A percentile compares a stretch with the other conserved stretches of the same genome.
phyloP scores from a whole-genome alignment of 2,113 vertebrate species.

The Nyctereutes procyonoides region DNA sequence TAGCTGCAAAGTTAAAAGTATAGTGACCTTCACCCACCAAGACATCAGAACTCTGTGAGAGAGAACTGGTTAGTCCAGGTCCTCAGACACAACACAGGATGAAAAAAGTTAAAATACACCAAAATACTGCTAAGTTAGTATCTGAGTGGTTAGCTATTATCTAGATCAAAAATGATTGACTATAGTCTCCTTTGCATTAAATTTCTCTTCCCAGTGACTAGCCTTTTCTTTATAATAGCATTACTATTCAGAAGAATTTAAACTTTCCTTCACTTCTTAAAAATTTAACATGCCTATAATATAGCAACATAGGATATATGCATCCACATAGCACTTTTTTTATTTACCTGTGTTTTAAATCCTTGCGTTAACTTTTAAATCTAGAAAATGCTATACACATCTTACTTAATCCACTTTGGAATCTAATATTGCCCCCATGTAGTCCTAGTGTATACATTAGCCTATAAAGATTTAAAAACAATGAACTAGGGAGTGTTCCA shows the following conservation, averaged over 20 bases:
- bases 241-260: constrained; percentile 7
- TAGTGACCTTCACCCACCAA: not conserved
- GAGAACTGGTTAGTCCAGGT: not conserved
- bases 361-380: not conserved
- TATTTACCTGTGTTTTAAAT: constrained; percentile 13
- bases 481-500: not conserved
- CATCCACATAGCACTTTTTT: not conserved
- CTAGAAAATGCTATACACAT: not conserved
- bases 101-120: not conserved
- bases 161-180: not conserved
- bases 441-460: not conserved
- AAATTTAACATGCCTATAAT: not conserved
- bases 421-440: not conserved
- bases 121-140: not conserved
- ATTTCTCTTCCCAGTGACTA: not conserved
- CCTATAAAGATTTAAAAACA: not conserved
- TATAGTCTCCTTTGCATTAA: not conserved
- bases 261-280: constrained; percentile 30
- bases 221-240: constrained; percentile 1
- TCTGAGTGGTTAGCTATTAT: not conserved
- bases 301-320: not conserved
- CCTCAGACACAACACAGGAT: not conserved
- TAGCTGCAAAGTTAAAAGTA: not conserved
- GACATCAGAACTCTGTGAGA: not conserved
- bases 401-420: not conserved